Percentiles rank a stretch among this genome's conserved stretches.
These are phyloP conservation scores for Muscina levida DNA, from an alignment of 2,888 invertebrate species.

Conservation along the genomic window DNA sequence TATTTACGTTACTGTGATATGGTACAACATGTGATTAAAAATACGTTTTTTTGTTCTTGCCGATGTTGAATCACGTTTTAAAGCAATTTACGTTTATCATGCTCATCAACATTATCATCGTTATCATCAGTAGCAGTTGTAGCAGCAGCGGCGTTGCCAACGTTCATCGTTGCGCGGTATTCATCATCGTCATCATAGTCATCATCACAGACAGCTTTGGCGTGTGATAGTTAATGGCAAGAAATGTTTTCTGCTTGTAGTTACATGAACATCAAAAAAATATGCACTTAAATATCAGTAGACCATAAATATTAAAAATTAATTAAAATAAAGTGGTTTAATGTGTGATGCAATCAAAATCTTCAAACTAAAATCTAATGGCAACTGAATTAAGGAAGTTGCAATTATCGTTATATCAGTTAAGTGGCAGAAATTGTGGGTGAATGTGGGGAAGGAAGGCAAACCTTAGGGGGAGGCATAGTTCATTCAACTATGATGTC, in stretches of 20 bases:
- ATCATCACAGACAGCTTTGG: not conserved
- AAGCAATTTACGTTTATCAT: slow-evolving; percentile 27
- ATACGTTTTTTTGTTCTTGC: not conserved
- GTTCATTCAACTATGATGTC: too few relatives aligned
- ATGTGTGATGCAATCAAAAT: slow-evolving; percentile 12
- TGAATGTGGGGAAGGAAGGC: not conserved
- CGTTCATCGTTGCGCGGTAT: too few relatives aligned
- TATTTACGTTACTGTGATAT: not conserved
- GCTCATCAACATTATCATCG: not conserved
- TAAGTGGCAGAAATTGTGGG: not conserved
- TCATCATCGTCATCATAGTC: not conserved
- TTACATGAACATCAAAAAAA: slow-evolving; percentile 12
- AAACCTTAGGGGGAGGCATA: too few relatives aligned
- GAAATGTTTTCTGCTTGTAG: slow-evolving; percentile 15
- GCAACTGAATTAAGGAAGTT: too few relatives aligned
- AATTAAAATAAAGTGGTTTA: slow-evolving; percentile 13
- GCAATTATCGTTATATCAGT: too few relatives aligned
- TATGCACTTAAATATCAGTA: not conserved
- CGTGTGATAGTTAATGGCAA: slow-evolving; percentile 32
- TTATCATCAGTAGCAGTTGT: not conserved
- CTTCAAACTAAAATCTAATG: not conserved
- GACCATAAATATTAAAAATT: slow-evolving; percentile 35
- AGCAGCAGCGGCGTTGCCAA: not conserved
- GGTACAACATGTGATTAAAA: too few relatives aligned
- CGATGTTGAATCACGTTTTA: not conserved